Evolutionary conservation across 2,113 vertebrate genomes (phyloP), one percentile per base, ranked within the genome.

Genomic region (Rhinopomastus cyanomelas): DNA sequence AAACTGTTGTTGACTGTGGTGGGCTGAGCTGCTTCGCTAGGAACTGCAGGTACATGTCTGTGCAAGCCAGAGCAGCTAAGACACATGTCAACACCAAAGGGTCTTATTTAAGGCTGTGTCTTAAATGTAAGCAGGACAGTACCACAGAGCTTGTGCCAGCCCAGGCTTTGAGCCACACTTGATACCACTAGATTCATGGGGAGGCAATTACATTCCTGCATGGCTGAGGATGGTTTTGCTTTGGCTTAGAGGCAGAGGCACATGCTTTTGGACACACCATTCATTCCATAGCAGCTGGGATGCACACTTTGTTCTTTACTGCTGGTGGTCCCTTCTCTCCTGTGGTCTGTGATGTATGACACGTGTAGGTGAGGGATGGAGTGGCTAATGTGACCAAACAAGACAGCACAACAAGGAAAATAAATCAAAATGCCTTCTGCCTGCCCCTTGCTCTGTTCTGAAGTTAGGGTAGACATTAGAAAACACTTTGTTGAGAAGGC

Each of bases 201-300:
- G 62, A 60, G 22, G 32, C 13, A 62, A 49, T 26, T 87, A 34
- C 2, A 1, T 48, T 32, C 10, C 3, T 23, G 8, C 9, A 8
- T 8, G 26, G 34, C 48, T n/a, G 56, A 26, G 65, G 73, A 9
- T 0, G 32, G 30, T 55, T 30, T 30, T 52, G 64, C 36, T 82
- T 49, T 44, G 53, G 4, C 26, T 37, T 4, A 11, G 25, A 76
- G 69, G 26, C n/a, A 67, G 30, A 78, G n/a, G 20, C 29, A 44
- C 1, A 0, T 3, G 7, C 9, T 65, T 36, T 46, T 82, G 73
- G 57, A 25, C 1, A 0, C 34, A 72, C 25, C 0, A 0, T 53
- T 25, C 42, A 6, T 8, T 44, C 23, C 8, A 26, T 4, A 10
- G 18, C 25, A 4, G 15, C 13, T 69, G 57, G 36, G 22, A 26